A percentile compares a stretch with the other conserved stretches of the same genome.
Evolutionary conservation across 2,113 vertebrate species (phyloP).

Genomic region (Protobothrops flavoviridis): DNA sequence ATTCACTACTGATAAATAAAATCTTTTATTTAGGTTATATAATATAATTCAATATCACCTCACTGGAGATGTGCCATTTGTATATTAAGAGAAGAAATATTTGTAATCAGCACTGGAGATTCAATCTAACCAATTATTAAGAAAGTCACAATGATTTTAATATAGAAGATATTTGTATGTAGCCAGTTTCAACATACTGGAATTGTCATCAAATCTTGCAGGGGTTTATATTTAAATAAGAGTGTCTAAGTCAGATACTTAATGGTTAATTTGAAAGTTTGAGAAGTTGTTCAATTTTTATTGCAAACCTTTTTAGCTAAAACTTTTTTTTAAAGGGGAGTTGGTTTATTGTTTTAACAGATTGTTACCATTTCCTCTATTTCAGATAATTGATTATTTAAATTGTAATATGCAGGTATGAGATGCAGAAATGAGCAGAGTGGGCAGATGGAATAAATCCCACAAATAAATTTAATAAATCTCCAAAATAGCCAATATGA

Average conservation of each 20-base stretch:
- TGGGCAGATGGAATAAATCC: neutral
- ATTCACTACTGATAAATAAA: neutral
- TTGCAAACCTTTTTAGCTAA: neutral
- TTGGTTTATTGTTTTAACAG: neutral
- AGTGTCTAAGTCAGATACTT: neutral
- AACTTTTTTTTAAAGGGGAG: neutral
- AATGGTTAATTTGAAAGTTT: neutral
- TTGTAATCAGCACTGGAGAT: too few relatives aligned
- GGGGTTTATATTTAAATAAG: neutral
- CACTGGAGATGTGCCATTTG: neutral
- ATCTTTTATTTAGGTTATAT: neutral
- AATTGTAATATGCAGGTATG: neutral
- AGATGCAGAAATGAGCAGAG: neutral
- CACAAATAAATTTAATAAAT: neutral
- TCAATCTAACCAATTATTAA: neutral
- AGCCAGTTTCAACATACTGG: neutral
- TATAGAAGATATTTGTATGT: neutral
- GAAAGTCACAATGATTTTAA: neutral
- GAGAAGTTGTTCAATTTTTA: neutral
- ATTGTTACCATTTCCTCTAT: neutral
- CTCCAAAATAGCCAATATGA: neutral
- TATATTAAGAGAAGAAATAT: neutral
- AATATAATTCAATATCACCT: neutral
- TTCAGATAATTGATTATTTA: neutral
- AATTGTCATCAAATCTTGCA: neutral